Conservation (phyloP, 2,888 invertebrate species). For the Drepana falcataria region DNA sequence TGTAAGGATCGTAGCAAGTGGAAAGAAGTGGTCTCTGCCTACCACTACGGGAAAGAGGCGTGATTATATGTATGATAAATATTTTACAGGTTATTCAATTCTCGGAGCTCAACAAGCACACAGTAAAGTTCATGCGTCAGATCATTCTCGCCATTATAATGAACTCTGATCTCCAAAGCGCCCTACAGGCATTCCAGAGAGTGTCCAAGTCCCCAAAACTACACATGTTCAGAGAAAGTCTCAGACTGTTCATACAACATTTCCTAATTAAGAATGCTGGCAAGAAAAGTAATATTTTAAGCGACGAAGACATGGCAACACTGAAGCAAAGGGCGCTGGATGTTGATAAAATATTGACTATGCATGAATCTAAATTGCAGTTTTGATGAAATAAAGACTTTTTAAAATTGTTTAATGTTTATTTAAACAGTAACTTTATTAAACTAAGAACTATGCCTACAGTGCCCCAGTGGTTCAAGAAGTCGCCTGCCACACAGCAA, state of each 20-base stretch:
- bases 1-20: too few relatives aligned
- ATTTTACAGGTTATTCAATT: constrained; percentile 87
- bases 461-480: too few relatives aligned
- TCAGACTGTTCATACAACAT: constrained; percentile 91
- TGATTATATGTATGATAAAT: background rate
- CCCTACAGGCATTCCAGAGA: constrained; percentile 83
- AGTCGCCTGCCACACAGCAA: too few relatives aligned
- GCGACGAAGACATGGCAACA: constrained; percentile 48
- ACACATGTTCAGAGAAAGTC: constrained; percentile 88
- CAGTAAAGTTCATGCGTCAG: constrained; percentile 88
- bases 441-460: background rate
- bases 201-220: constrained; percentile 86
- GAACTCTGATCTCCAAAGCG: constrained; percentile 79
- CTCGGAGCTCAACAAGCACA: constrained; percentile 88
- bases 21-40: too few relatives aligned
- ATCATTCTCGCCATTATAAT: constrained; percentile 86
- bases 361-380: constrained; percentile 63
- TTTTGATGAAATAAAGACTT: constrained; percentile 34
- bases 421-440: too few relatives aligned
- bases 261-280: constrained; percentile 85
- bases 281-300: constrained; percentile 50
- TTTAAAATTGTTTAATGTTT: constrained; percentile 5
- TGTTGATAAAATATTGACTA: constrained; percentile 82
- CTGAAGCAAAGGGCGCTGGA: constrained; percentile 78
- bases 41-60: too few relatives aligned